Evolutionary conservation across 2,888 invertebrate species (phyloP), one percentile per base, ranked within the genome.

Genomic region (Empis stercorea): DNA sequence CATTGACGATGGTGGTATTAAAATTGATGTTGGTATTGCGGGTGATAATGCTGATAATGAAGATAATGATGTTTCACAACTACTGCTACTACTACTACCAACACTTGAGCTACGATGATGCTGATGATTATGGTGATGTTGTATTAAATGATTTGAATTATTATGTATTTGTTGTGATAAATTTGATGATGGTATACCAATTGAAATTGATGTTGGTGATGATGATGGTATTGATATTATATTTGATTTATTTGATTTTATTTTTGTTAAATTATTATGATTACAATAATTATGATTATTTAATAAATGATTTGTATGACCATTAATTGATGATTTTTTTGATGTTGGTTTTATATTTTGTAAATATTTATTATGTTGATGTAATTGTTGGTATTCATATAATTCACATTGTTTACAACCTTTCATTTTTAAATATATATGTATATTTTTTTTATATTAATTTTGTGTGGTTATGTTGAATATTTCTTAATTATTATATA

Each of bases 1-100:
- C 14, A 41, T 27, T 32, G n/a, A n/a, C n/a, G n/a, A n/a, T n/a
- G 48, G 47, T 23, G 48, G 38, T 37, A 45, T 44, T 15, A 47
- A 40, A 43, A 46, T 45, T 30, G 47, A 43, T n/a, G 45, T 45
- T 32, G 52, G 48, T 10, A 53, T 55, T 51, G 61, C 56, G 46
- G 60, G 59, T 45, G 55, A 52, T 46, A 62, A 59, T 49, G 61
- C 55, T 48, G 61, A 57, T 36, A 61, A 58, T 44, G 54, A 49
- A 23, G 64, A 60, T 45, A 63, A 65, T 49, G 62, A 54, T 50
- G 66, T 64, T 52, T 65, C 65, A 53, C 64, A 65, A 55, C 62
- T 61, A 57, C 63, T 64, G 56, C 49, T 42, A 20, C 64, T 65
- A 56, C 57, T 62, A 55, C 63, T 65, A 56, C 65, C 62, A 48